A percentile compares a stretch with the other conserved stretches of the same genome.
Evolutionary conservation across 1,140 invertebrate species (phyloP).

Genomic region (Limonius californicus): DNA sequence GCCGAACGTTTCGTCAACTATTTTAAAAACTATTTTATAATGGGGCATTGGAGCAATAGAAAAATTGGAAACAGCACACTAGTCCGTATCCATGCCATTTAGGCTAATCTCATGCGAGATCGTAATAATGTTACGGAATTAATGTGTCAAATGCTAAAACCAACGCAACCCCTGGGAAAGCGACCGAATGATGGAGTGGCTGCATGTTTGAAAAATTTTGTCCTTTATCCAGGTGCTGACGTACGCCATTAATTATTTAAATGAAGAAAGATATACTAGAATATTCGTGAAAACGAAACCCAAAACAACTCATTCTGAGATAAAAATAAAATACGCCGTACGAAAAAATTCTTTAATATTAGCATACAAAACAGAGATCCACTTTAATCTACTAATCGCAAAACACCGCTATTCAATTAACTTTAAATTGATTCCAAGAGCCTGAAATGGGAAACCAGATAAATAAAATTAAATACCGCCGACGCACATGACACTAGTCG

Average conservation of each 20-base stretch:
- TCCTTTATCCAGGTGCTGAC: constrained; percentile 9
- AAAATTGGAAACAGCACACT: constrained; percentile 3
- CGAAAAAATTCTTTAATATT: neutral
- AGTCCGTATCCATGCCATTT: constrained; percentile 10
- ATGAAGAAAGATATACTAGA: constrained; percentile 4
- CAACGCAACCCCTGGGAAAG: constrained; percentile 10
- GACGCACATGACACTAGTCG: neutral
- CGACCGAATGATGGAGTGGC: constrained; percentile 5
- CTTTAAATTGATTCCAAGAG: constrained; percentile 11
- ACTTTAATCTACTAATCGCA: neutral
- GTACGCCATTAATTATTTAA: constrained; percentile 12
- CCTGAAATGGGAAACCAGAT: neutral
- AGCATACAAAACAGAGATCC: neutral
- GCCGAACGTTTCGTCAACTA: neutral
- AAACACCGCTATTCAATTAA: constrained; percentile 15
- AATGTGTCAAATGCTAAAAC: constrained; percentile 15
- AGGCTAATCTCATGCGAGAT: constrained; percentile 7
- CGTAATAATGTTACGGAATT: constrained; percentile 7
- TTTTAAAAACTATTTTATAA: neutral
- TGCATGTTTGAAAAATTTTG: constrained; percentile 15
- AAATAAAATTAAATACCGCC: constrained; percentile 9
- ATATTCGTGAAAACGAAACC: neutral
- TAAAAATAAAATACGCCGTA: neutral
- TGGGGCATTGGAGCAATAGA: neutral
- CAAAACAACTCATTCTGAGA: neutral